Percentiles rank a stretch among this genome's conserved stretches.
Conservation (phyloP, 2,113 vertebrate species). For the Engraulis encrasicolus region DNA sequence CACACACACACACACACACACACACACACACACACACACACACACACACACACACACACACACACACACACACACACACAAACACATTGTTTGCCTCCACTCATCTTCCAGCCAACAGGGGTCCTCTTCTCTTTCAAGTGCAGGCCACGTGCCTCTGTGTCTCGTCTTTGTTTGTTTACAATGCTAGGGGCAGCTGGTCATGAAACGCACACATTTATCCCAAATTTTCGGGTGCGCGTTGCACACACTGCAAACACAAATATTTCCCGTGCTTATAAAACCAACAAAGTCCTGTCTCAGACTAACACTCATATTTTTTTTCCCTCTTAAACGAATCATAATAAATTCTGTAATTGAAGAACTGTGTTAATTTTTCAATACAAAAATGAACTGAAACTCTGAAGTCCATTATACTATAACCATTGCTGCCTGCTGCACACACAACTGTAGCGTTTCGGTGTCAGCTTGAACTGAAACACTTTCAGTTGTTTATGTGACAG, state of each 20-base stretch:
- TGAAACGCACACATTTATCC: neutral
- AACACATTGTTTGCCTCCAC: neutral
- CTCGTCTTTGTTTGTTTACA: neutral
- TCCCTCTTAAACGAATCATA: no score
- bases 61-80: conserved; percentile 11
- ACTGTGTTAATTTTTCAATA: no score
- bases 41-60: neutral
- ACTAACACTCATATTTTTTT: neutral
- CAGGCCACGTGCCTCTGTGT: neutral
- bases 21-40: neutral
- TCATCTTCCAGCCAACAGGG: neutral
- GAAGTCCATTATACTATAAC: no score
- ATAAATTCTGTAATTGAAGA: no score
- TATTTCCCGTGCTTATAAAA: neutral
- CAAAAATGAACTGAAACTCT: no score
- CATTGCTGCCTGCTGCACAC: no score
- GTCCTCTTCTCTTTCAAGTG: conserved; percentile 10
- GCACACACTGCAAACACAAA: neutral
- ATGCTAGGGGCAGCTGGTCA: neutral
- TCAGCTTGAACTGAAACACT: neutral
- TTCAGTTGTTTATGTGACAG: neutral
- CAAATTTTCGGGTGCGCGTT: neutral
- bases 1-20: no score
- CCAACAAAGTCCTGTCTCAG: no score
- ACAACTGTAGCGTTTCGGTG: neutral